Evolutionary conservation across 2,113 vertebrate genomes (phyloP).

Genomic region (Hippocampus comes): DNA sequence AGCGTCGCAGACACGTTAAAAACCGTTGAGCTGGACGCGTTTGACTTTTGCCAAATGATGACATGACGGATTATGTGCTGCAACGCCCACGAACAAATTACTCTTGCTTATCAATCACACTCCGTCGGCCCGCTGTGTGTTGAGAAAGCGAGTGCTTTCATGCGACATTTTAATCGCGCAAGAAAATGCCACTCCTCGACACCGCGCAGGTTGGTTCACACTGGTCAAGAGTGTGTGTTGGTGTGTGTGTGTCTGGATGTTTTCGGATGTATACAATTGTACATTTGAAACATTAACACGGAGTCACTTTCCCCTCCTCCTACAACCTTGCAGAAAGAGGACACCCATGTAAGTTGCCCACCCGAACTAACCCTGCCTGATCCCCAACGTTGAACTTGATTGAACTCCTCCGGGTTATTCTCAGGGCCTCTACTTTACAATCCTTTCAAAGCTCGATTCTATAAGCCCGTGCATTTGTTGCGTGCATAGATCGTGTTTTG

Average conservation of each 20-base stretch:
- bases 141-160: constrained; percentile 43
- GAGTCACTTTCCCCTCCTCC: constrained; percentile 48
- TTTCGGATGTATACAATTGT: constrained; percentile 33
- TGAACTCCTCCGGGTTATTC: constrained; percentile 1
- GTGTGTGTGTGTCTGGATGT: constrained; percentile 14
- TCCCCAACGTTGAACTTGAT: background rate
- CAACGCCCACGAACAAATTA: constrained; percentile 39
- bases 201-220: constrained; percentile 30
- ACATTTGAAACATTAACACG: constrained; percentile 57
- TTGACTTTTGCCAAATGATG: constrained; percentile 22
- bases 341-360: constrained; percentile 79
- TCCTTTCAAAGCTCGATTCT: constrained; percentile 10
- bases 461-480: background rate
- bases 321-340: constrained; percentile 74
- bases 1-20: constrained; percentile 19
- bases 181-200: constrained; percentile 50
- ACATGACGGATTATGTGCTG: constrained; percentile 41
- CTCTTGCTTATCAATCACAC: constrained; percentile 56
- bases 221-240: constrained; percentile 5
- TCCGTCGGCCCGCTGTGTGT: constrained; percentile 46
- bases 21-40: constrained; percentile 6
- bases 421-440: constrained; percentile 16
- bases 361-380: constrained; percentile 43
- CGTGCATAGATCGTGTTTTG: background rate
- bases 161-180: constrained; percentile 57